These are phyloP conservation scores for Ianthella basta DNA, from an alignment of 37 sponge, comb jelly and placozoan genomes.

Conservation along the genomic window DNA sequence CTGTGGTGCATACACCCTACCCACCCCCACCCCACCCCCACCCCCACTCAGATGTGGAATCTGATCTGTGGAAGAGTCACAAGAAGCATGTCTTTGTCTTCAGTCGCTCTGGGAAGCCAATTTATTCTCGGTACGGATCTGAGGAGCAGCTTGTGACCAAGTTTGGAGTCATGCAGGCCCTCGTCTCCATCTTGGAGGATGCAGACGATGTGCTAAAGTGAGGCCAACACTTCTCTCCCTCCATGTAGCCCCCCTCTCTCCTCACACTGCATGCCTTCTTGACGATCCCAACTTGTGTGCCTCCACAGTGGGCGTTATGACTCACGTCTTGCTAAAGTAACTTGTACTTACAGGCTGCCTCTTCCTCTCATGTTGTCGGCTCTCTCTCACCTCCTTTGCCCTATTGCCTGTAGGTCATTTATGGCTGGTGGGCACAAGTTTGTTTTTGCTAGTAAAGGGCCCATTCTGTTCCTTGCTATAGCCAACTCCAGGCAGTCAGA, in stretches of 20 bases:
- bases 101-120: constrained; percentile 93
- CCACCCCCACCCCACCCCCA: neutral
- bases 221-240: neutral
- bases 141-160: constrained; percentile 93
- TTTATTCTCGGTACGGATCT: constrained; percentile 91
- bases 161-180: constrained; percentile 98
- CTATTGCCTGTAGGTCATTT: constrained; percentile 45
- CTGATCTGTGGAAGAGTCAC: constrained; percentile 72
- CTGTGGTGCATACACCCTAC: neutral
- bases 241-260: neutral
- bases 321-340: no score
- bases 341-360: no score
- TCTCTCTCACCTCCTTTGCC: neutral
- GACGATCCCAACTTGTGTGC: neutral
- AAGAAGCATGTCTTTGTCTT: constrained; percentile 92
- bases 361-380: neutral
- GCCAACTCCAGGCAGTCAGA: constrained; percentile 62
- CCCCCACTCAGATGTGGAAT: constrained; percentile 71
- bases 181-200: constrained; percentile 92
- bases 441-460: constrained; percentile 76
- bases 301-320: neutral
- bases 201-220: constrained; percentile 80
- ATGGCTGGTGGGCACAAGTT: constrained; percentile 74
- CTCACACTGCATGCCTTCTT: neutral
- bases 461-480: constrained; percentile 78